Evolutionary conservation across 2,113 vertebrate genomes (phyloP).

Genomic region (Galemys pyrenaicus): DNA sequence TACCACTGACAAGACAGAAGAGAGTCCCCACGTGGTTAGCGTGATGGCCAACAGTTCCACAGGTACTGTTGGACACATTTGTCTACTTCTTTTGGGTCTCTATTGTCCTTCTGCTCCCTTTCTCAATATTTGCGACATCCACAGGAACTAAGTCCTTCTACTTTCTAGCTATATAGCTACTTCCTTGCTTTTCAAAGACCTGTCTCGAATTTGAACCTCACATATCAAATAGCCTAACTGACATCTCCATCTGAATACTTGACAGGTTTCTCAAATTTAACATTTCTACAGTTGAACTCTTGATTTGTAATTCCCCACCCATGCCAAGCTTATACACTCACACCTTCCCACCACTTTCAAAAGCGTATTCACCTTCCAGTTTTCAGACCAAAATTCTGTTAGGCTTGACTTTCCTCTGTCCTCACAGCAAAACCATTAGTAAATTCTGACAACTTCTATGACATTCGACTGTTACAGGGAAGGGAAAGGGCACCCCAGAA

Average conservation of each 20-base stretch:
- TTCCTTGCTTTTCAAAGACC: not conserved
- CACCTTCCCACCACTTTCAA: not conserved
- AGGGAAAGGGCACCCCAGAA: no score
- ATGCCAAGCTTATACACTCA: no score
- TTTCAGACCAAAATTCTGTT: not conserved
- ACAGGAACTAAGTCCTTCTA: not conserved
- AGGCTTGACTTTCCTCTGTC: not conserved
- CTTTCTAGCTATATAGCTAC: not conserved
- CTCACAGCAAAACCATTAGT: not conserved
- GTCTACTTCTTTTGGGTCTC: no score
- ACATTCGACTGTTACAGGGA: not conserved
- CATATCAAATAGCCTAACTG: not conserved
- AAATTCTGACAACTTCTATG: not conserved
- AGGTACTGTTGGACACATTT: not conserved
- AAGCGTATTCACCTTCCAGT: not conserved
- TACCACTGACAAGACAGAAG: no score
- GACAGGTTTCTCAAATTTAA: not conserved
- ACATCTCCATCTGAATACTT: not conserved
- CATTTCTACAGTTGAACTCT: not conserved
- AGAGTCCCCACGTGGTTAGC: not conserved
- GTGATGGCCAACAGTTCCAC: not conserved
- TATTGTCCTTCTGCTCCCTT: not conserved
- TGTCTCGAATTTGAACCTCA: not conserved
- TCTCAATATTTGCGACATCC: not conserved
- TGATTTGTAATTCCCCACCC: not conserved